Evolutionary conservation across 1,140 invertebrate genomes (phyloP).

Genomic region (Caerostris extrusa): DNA sequence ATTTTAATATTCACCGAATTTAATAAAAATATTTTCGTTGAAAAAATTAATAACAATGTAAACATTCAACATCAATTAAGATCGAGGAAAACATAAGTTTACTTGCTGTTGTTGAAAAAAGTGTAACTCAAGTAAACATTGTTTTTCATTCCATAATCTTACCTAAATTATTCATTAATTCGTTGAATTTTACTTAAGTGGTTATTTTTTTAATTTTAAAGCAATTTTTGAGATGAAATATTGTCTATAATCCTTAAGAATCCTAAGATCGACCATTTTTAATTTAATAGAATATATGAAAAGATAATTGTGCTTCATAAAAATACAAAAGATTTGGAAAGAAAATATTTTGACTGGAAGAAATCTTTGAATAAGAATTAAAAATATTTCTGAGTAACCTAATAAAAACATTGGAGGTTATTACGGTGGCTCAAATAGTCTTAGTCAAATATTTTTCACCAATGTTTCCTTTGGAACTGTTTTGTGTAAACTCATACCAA

Average conservation of each 20-base stretch:
- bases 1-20: too few relatives aligned
- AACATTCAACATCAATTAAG: too few relatives aligned
- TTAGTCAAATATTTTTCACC: conserved; percentile 28
- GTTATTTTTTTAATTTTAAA: too few relatives aligned
- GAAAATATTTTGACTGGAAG: not conserved
- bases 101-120: too few relatives aligned
- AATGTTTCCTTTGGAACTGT: not conserved
- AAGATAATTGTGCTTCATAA: not conserved
- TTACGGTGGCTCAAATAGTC: not conserved
- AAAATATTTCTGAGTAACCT: not conserved
- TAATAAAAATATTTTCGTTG: too few relatives aligned
- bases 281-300: not conserved
- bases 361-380: conserved; percentile 7
- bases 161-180: not conserved
- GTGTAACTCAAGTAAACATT: too few relatives aligned
- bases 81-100: too few relatives aligned
- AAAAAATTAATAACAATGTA: too few relatives aligned
- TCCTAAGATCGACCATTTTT: not conserved
- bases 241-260: not conserved
- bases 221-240: not conserved
- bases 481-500: not conserved
- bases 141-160: not conserved
- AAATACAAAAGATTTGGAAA: not conserved
- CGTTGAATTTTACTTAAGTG: not conserved
- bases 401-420: conserved; percentile 25